A percentile compares a stretch with the other conserved stretches of the same genome.
phyloP scores from a whole-genome alignment of 2,113 vertebrate species.

The Apistogramma diplotaenia region DNA sequence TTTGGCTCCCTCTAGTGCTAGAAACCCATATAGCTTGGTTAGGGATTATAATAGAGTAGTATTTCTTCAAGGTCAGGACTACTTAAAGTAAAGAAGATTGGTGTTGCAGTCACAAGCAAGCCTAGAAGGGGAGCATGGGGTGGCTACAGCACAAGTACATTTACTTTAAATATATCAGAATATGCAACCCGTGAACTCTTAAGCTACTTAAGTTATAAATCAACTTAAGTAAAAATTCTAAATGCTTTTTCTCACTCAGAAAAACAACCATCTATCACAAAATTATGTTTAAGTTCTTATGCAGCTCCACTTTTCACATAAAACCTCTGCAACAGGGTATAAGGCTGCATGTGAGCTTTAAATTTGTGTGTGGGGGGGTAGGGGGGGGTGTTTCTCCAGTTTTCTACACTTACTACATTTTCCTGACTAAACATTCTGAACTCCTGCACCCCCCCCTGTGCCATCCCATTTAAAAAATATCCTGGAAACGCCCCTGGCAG shows the following conservation, averaged over 20 bases:
- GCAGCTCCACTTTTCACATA: not conserved
- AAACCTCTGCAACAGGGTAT: not conserved
- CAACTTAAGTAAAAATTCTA: not conserved
- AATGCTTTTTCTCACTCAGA: not conserved
- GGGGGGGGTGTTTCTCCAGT: no score
- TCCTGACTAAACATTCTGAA: not conserved
- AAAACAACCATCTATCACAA: not conserved
- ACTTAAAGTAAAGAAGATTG: not conserved
- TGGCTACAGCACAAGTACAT: not conserved
- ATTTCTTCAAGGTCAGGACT: not conserved
- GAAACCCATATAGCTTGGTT: not conserved
- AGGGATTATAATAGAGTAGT: not conserved
- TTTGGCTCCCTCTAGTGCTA: conserved; percentile 40
- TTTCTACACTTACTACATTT: not conserved
- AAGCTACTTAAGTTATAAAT: no score
- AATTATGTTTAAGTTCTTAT: not conserved
- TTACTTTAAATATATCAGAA: not conserved
- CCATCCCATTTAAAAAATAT: fast-evolving
- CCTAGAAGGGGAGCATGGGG: not conserved
- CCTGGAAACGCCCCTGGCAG: not conserved
- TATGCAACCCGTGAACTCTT: not conserved
- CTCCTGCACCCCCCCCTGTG: not conserved
- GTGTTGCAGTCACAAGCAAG: not conserved
- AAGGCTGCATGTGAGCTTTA: not conserved
- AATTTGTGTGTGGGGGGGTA: no score